Conservation (phyloP, 2,113 vertebrate genomes). For the Gracilinanus agilis region DNA sequence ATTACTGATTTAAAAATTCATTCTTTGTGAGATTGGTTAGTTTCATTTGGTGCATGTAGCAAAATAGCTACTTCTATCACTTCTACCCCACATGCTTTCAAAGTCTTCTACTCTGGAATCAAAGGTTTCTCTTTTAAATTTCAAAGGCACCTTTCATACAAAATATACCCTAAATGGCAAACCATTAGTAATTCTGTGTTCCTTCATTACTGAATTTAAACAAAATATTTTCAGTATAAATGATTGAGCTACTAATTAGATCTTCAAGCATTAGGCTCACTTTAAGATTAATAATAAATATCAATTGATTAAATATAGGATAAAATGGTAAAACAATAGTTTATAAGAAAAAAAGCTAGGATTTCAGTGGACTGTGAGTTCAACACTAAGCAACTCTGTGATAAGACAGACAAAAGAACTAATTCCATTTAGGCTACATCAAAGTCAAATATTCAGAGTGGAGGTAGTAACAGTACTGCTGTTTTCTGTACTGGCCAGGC, state of each 20-base stretch:
- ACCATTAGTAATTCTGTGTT: conserved; percentile 39
- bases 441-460: neutral
- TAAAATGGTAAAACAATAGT: neutral
- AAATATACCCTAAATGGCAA: conserved; percentile 34
- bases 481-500: neutral
- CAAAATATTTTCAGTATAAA: conserved; percentile 46
- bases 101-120: neutral
- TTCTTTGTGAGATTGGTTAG: conserved; percentile 8
- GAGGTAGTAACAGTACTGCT: neutral
- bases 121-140: conserved; percentile 44
- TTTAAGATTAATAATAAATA: too few species aligned
- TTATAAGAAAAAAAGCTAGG: neutral
- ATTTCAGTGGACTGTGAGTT: neutral
- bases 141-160: conserved; percentile 47
- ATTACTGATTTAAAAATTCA: conserved; percentile 47
- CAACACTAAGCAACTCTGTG: neutral
- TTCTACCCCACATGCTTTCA: neutral
- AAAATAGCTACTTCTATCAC: conserved; percentile 22
- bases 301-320: too few species aligned
- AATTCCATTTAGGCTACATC: neutral
- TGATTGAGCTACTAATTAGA: conserved; percentile 25
- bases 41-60: conserved; percentile 37
- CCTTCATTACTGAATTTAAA: conserved; percentile 41
- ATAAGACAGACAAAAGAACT: neutral
- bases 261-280: neutral